phyloP scores from a whole-genome alignment of 1,140 invertebrate species.

The Drosophila quadrilineata region DNA sequence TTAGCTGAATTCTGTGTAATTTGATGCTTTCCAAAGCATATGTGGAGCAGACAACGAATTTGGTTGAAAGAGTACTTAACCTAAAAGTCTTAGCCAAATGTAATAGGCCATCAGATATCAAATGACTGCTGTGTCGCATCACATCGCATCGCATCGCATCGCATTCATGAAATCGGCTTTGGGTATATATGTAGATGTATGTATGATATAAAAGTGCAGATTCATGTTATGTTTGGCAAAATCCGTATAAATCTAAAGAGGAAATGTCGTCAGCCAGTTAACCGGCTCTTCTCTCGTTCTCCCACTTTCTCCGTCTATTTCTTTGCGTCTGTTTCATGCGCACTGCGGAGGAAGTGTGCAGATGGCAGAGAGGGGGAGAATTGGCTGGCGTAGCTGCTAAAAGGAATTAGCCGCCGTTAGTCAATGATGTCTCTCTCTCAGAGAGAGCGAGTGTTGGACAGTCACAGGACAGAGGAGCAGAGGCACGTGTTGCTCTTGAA shows the following conservation, averaged over 20 bases:
- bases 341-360: constrained; percentile 16
- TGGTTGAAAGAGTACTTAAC: constrained; percentile 16
- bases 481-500: constrained; percentile 55
- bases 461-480: background rate
- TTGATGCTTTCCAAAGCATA: no score
- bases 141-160: no score
- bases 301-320: constrained; percentile 29
- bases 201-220: constrained; percentile 67
- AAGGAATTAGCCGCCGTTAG: constrained; percentile 60
- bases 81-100: constrained; percentile 16
- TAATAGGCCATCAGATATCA: constrained; percentile 9
- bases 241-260: constrained; percentile 78
- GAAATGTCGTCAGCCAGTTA: constrained; percentile 57
- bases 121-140: no score
- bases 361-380: background rate
- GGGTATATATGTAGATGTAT: constrained; percentile 5
- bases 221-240: constrained; percentile 77
- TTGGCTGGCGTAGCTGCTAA: constrained; percentile 35
- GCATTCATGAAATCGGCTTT: constrained; percentile 52
- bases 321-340: no score
- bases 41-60: background rate
- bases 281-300: constrained; percentile 21
- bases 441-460: background rate
- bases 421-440: constrained; percentile 39
- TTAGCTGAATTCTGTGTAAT: no score